Base-by-base conservation (phyloP, 2,888 invertebrate genomes). In the Merodon equestris region DNA sequence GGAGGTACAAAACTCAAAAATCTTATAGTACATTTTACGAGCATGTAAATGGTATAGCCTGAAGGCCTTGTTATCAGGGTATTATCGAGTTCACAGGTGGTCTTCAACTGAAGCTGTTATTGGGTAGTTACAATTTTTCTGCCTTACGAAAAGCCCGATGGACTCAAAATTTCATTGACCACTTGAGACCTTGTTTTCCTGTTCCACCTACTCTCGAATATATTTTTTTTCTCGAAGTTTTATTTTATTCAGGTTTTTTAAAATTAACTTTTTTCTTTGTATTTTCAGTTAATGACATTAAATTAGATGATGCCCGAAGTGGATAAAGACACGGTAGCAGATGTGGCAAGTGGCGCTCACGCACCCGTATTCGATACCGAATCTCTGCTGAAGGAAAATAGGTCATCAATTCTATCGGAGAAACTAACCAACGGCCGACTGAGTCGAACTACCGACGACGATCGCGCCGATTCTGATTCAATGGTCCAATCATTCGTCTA, bases 281-380 rank as follows among this genome's bases (percentile, higher is more conserved):
- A n/a, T 45, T 73, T 77, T 10, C 57, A 79, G 73, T 54, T 50
- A 56, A 50, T 36, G 18, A 1, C 14, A 58, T 45, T 54, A 36
- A 45, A 7, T 64, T 86, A 86, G 87, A 88, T 88, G 87, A 88
- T 88, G 88, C 88, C 88, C 84, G 88, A 88, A 87, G 86, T 87
- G 84, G 88, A 88, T 84, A 86, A 86, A 81, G 88, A 88, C 73
- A 82, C 84, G 58, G 84, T 86, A 83, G 84, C 87, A 75, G 88
- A 88, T 84, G 86, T 87, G 85, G 86, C 87, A 51, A 87, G 87
- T 81, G 87, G 87, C 77, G 85, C 85, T 42, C 83, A 84, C 73
- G 86, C 86, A 58, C 87, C 87, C 9, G 84, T 85, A 53, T 87
- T 86, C 73, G 87, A 85, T 50, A 83, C 83, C 18, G 82, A 83